phyloP scores from a whole-genome alignment of 2,113 vertebrate species.

The Mus musculus region DNA sequence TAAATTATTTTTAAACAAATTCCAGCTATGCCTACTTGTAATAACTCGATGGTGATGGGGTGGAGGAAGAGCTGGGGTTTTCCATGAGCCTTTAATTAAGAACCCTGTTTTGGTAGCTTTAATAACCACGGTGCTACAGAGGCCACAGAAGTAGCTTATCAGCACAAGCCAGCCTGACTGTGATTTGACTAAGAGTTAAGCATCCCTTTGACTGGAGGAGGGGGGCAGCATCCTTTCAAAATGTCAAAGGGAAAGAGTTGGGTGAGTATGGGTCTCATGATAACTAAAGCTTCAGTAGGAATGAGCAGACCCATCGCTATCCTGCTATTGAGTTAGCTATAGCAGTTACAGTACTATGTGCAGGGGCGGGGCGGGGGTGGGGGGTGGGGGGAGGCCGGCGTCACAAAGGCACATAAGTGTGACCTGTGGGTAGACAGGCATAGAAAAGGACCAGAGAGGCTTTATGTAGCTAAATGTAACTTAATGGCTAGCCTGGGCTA shows the following conservation, averaged over 20 bases:
- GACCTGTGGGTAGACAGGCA: neutral
- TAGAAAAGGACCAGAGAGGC: neutral
- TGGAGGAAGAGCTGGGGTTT: neutral
- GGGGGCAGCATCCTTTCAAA: neutral
- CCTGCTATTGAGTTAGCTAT: neutral
- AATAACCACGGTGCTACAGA: constrained; percentile 4
- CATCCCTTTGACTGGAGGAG: neutral
- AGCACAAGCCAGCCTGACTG: neutral
- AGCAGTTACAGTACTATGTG: neutral
- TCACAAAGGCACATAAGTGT: neutral
- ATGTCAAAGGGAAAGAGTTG: neutral
- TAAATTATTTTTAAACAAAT: constrained; percentile 4
- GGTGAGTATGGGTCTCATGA: neutral
- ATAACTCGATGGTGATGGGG: constrained; percentile 23
- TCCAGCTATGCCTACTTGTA: neutral
- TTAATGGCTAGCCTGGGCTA: neutral
- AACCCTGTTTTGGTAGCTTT: constrained; percentile 65
- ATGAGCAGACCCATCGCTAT: neutral
- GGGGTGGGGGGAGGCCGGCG: no score
- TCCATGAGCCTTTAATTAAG: constrained; percentile 72
- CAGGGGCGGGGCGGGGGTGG: no score
- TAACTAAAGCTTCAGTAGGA: neutral
- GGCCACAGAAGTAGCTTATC: constrained; percentile 14
- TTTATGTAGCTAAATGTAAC: no score
- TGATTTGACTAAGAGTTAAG: neutral